A percentile compares a stretch with the other conserved stretches of the same genome.
Conservation (phyloP, 2,113 vertebrate genomes). For the Pao palembangensis region DNA sequence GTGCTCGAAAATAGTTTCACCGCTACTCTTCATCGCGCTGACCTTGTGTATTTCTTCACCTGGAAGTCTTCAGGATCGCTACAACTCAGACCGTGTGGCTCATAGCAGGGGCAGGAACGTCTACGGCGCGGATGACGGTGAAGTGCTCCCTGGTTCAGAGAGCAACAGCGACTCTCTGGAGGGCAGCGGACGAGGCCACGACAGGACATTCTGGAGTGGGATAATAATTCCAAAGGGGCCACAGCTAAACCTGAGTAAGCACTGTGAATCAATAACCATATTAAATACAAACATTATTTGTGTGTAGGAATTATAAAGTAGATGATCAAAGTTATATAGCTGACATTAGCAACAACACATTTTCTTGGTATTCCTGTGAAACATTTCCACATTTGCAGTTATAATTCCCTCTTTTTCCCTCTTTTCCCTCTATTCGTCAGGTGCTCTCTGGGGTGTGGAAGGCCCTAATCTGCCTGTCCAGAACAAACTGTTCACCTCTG, state of each 20-base stretch:
- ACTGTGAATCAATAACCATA: slow-evolving; percentile 16
- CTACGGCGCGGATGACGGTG: neutral
- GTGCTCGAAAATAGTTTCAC: slow-evolving; percentile 31
- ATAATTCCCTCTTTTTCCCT: slow-evolving; percentile 4
- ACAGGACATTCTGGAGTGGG: neutral
- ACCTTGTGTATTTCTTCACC: slow-evolving; percentile 21
- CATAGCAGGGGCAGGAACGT: neutral
- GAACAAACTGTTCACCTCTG: slow-evolving; percentile 29
- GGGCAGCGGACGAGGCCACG: slow-evolving; percentile 24
- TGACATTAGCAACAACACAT: too few relatives aligned
- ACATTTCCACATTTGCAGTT: neutral
- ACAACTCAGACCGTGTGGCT: neutral
- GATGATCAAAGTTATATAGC: too few relatives aligned
- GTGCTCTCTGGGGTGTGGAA: slow-evolving; percentile 19
- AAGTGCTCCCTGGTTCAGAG: slow-evolving; percentile 10
- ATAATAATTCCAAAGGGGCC: slow-evolving; percentile 4
- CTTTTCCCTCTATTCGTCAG: slow-evolving; percentile 23
- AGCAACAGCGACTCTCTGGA: slow-evolving; percentile 23
- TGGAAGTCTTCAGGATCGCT: slow-evolving; percentile 25
- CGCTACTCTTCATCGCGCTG: slow-evolving; percentile 27
- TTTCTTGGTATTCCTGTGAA: too few relatives aligned
- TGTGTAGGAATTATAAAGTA: too few relatives aligned
- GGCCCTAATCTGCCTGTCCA: slow-evolving; percentile 10
- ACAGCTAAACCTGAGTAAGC: neutral
- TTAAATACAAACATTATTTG: slow-evolving; percentile 1